Evolutionary conservation across 2,113 vertebrate genomes (phyloP).

Genomic region (Forbesichthys agassizii): DNA sequence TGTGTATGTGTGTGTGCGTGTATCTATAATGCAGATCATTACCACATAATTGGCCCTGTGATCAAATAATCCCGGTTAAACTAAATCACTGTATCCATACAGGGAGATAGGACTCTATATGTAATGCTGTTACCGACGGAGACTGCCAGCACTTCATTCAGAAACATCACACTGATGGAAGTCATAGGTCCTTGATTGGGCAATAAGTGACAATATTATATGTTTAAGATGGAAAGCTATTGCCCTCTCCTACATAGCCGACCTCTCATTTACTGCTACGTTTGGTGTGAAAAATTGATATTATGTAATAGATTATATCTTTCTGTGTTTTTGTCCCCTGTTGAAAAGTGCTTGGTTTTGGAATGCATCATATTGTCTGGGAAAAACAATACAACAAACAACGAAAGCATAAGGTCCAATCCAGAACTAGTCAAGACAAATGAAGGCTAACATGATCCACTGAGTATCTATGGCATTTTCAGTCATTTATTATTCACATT

Average conservation of each 20-base stretch:
- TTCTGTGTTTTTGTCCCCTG: conserved; percentile 10
- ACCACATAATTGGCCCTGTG: conserved; percentile 65
- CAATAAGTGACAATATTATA: conserved; percentile 13
- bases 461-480: no score
- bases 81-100: conserved; percentile 57
- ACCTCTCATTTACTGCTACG: conserved; percentile 14
- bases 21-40: conserved; percentile 70
- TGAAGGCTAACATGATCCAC: no score
- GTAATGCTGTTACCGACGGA: conserved; percentile 42
- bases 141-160: conserved; percentile 4
- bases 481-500: no score
- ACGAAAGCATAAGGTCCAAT: background rate
- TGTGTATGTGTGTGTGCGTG: conserved; percentile 20
- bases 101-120: conserved; percentile 25
- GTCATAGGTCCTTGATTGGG: conserved; percentile 7
- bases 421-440: no score
- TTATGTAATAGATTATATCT: conserved; percentile 30
- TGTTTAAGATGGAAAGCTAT: conserved; percentile 18
- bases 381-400: conserved; percentile 2
- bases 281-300: conserved; percentile 15
- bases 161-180: conserved; percentile 31
- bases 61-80: conserved; percentile 65
- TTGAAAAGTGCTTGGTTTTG: conserved; percentile 4
- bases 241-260: conserved; percentile 27
- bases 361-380: conserved; percentile 23